phyloP scores from a whole-genome alignment of 2,113 vertebrate species.

The Lycocorax pyrrhopterus region DNA sequence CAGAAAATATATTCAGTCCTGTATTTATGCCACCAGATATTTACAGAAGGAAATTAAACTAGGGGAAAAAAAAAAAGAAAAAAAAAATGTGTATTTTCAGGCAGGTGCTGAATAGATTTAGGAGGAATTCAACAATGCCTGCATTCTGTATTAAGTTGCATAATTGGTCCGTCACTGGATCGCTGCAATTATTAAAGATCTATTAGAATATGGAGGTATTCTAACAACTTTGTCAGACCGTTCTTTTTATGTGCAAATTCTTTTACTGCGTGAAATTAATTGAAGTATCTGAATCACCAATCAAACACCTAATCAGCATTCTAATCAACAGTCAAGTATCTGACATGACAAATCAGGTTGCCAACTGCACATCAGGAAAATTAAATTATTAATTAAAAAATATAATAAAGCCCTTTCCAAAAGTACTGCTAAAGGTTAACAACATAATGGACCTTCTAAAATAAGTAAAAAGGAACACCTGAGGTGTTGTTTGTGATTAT shows the following conservation, averaged over 20 bases:
- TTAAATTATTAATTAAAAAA: not conserved
- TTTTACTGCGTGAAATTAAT: not conserved
- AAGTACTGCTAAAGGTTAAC: not conserved
- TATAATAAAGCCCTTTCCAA: not conserved
- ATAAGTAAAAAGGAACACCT: not conserved
- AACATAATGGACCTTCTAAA: not conserved
- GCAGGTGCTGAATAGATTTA: not conserved
- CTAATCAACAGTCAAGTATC: not conserved
- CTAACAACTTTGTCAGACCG: not conserved
- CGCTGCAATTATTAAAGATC: not conserved
- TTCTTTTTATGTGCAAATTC: not conserved
- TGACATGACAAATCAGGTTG: not conserved
- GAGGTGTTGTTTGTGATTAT: not conserved
- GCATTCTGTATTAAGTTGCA: not conserved
- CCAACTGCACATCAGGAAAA: not conserved
- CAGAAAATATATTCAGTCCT: not conserved
- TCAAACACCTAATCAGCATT: slow-evolving; percentile 1
- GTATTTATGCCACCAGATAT: not conserved
- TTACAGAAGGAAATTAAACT: not conserved
- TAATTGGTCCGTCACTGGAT: not conserved
- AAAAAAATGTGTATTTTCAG: not conserved
- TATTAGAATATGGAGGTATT: not conserved
- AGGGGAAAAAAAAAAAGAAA: fast-evolving
- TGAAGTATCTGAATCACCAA: not conserved
- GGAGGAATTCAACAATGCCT: not conserved